Base-by-base conservation (phyloP, 1,140 invertebrate genomes). In the Zaprionus tsacasi region DNA sequence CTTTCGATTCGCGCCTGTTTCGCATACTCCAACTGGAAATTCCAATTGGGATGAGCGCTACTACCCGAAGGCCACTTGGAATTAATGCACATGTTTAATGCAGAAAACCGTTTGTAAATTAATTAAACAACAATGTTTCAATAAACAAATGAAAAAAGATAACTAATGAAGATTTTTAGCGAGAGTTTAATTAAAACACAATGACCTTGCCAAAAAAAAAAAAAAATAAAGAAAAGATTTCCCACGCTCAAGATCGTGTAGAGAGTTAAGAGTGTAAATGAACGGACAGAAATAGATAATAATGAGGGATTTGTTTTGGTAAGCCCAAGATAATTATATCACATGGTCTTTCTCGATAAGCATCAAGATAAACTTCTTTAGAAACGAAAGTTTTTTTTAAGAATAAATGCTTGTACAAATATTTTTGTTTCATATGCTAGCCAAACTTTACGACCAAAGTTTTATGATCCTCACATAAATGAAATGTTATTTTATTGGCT, bases 21-120 rank as follows among this genome's bases (percentile, higher is more conserved):
- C 6, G 2, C 40, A 12, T 7, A 63, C 35, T 36, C 61, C 48
- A 65, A 56, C 63, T 66, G 64, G 30, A 35, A 57, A 57, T 55
- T 55, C 52, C 52, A 55, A 55, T 55, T 55, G 52, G 52, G 6
- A 58, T n/a, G 43, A 30, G 27, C 27, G 6, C 27, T 30, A 30
- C 27, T 30, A 30, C 15, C 25, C 56, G 55, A 68, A 68, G 55
- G 66, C 66, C 66, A 52, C 27, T 59, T 68, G 66, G 13, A 58
- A 58, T 59, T 45, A 59, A 68, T 68, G 66, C 66, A 59, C 33
- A 58, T 59, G 30, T 59, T 68, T 50, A 59, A 59, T 59, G 56
- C 43, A 59, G 33, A 36, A 58, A 35, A 21, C 15, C 17, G 45
- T 50, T 50, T 25, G 56, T 36, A 36, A 58, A 38, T 21, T 8